These are phyloP conservation scores for Prunella himalayana DNA, from an alignment of 2,113 vertebrate genomes.

Conservation along the genomic window DNA sequence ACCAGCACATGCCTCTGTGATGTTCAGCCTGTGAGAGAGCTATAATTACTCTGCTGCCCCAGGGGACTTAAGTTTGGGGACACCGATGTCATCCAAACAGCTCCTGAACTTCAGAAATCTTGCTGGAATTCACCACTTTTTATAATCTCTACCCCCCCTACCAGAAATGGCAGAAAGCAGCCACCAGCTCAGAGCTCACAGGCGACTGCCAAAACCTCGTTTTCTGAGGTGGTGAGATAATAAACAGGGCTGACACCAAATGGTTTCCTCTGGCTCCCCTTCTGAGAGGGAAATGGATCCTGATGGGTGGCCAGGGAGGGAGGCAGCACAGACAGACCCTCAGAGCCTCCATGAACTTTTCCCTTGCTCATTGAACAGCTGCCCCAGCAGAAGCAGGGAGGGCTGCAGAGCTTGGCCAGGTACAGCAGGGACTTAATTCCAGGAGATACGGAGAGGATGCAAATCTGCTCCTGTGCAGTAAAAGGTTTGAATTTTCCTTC, in stretches of 20 bases:
- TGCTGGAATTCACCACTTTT: background rate
- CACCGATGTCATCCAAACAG: background rate
- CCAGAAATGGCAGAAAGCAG: background rate
- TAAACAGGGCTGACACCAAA: background rate
- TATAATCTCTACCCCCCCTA: background rate
- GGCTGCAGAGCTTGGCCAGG: background rate
- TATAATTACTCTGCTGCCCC: background rate
- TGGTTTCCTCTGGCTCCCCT: background rate
- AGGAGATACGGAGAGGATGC: slow-evolving; percentile 17
- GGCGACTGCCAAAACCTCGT: background rate
- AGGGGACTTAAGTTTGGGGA: background rate
- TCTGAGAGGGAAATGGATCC: background rate
- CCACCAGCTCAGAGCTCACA: background rate
- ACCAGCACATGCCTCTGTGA: background rate
- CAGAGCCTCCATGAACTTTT: background rate
- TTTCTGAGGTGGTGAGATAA: background rate
- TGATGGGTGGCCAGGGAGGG: fast-evolving
- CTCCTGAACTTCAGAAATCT: background rate
- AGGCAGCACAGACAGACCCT: background rate
- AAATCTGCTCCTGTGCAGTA: slow-evolving; percentile 41
- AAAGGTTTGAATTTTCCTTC: slow-evolving; percentile 43
- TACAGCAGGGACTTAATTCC: background rate
- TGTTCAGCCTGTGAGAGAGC: background rate
- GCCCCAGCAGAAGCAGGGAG: slow-evolving; percentile 11
- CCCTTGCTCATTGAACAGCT: background rate